phyloP scores from a whole-genome alignment of 2,888 invertebrate genomes.

The Clivina fossor region DNA sequence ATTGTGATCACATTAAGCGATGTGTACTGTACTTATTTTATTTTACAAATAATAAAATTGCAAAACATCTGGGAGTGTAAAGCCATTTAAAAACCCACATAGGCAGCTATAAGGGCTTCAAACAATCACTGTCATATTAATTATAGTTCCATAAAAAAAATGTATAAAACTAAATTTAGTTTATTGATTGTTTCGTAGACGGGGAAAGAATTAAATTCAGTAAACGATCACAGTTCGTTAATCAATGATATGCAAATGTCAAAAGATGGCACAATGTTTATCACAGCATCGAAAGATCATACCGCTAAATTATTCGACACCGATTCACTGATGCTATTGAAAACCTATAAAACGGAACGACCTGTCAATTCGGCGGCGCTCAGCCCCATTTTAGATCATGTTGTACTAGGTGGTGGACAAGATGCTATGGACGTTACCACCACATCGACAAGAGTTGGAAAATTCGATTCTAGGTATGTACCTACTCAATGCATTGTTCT shows the following conservation, averaged over 20 bases:
- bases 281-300: constrained; percentile 95
- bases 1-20: too few species aligned
- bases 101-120: too few species aligned
- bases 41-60: too few species aligned
- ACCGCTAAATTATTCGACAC: constrained; percentile 95
- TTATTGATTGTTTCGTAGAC: constrained; percentile 59
- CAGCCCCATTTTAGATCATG: constrained; percentile 94
- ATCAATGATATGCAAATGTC: constrained; percentile 97
- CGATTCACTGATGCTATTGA: constrained; percentile 80
- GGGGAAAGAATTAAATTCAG: constrained; percentile 76
- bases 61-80: too few species aligned
- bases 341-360: constrained; percentile 96
- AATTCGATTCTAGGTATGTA: constrained; percentile 81
- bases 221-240: constrained; percentile 79
- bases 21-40: too few species aligned
- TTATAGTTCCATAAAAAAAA: not conserved
- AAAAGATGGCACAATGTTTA: constrained; percentile 91
- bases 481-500: too few species aligned
- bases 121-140: too few species aligned
- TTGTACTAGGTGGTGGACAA: constrained; percentile 97
- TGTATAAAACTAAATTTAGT: not conserved
- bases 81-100: too few species aligned
- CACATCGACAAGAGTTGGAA: constrained; percentile 89
- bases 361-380: constrained; percentile 98
- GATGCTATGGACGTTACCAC: constrained; percentile 99